Conservation (phyloP, 2,113 vertebrate species). For the Motacilla alba region DNA sequence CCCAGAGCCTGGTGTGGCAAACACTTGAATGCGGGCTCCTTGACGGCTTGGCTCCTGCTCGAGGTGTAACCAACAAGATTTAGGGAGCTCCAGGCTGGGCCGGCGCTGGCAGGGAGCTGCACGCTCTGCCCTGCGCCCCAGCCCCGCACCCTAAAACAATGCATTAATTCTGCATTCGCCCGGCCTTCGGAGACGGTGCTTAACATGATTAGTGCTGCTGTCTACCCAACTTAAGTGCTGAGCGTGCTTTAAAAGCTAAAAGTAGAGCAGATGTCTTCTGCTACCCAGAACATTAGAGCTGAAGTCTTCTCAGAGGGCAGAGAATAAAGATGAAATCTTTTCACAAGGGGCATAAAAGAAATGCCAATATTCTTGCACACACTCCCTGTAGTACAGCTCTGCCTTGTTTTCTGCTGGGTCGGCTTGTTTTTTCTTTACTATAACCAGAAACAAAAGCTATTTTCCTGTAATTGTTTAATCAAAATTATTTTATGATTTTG, state of each 20-base stretch:
- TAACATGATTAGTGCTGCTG: slow-evolving; percentile 78
- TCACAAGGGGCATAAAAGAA: slow-evolving; percentile 35
- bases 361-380: not conserved
- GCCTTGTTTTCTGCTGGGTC: not conserved
- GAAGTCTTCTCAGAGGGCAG: slow-evolving; percentile 52
- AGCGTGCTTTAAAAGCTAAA: slow-evolving; percentile 24
- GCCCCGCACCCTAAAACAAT: slow-evolving; percentile 63
- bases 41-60: slow-evolving; percentile 38
- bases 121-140: slow-evolving; percentile 30
- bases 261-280: slow-evolving; percentile 43
- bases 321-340: slow-evolving; percentile 36
- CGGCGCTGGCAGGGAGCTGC: not conserved
- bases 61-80: slow-evolving; percentile 72
- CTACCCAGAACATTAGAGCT: slow-evolving; percentile 60
- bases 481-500: not conserved
- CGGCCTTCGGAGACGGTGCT: slow-evolving; percentile 49
- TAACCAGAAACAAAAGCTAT: not conserved
- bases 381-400: not conserved
- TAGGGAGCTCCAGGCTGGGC: not conserved
- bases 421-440: not conserved
- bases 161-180: slow-evolving; percentile 64
- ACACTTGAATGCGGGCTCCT: slow-evolving; percentile 45
- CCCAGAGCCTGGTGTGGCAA: slow-evolving; percentile 1
- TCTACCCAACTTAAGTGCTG: slow-evolving; percentile 61
- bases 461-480: not conserved